A percentile compares a stretch with the other conserved stretches of the same genome.
Conservation (phyloP, 2,797 vertebrate genomes). For the Diplodus puntazzo region DNA sequence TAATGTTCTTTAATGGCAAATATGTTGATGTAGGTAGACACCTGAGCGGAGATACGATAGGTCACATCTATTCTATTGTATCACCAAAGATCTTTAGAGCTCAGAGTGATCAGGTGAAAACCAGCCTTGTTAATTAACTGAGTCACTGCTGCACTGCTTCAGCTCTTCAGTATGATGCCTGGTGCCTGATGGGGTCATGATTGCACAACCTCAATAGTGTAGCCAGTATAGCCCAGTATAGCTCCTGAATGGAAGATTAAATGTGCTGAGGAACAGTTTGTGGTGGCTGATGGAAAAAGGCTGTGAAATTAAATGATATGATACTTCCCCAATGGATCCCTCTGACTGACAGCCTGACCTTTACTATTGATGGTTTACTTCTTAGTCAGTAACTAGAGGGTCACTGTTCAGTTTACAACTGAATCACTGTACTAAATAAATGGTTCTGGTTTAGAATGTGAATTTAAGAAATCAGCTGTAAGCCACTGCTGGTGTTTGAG, state of each 20-base stretch:
- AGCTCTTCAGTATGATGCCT: not conserved
- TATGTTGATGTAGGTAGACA: not conserved
- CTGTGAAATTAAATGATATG: not conserved
- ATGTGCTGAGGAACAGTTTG: not conserved
- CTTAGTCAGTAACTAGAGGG: not conserved
- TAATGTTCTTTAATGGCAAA: not conserved
- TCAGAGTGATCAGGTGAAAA: not conserved
- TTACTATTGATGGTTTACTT: not conserved
- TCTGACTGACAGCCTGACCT: not conserved
- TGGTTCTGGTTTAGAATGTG: not conserved
- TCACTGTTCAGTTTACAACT: not conserved
- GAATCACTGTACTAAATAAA: not conserved
- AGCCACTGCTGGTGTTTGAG: constrained; percentile 6
- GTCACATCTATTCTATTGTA: not conserved
- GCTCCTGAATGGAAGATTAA: not conserved
- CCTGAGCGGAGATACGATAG: not conserved
- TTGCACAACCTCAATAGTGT: not conserved
- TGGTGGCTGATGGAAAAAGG: constrained; percentile 3
- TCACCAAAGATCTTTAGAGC: not conserved
- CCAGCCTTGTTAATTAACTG: not conserved
- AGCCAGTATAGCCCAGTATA: not conserved
- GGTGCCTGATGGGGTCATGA: not conserved
- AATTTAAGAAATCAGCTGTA: not conserved
- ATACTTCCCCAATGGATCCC: not conserved
- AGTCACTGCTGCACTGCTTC: not conserved